Percentiles rank a stretch among this genome's conserved stretches.
Conservation (phyloP, 2,888 invertebrate species). For the Sussaba pulchella region DNA sequence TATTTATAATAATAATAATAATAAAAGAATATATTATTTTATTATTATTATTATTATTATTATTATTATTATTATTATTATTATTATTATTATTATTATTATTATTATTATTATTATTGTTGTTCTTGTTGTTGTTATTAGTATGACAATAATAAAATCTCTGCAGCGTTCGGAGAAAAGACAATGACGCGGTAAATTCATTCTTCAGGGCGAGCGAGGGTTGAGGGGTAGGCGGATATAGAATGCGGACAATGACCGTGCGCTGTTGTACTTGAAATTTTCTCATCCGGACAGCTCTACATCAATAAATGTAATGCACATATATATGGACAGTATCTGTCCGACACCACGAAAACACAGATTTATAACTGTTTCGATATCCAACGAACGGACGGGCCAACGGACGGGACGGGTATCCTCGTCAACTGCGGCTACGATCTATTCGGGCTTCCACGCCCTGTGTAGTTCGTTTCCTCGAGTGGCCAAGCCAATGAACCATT, state of each 20-base stretch:
- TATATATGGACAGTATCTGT: conserved; percentile 19
- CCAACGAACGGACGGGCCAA: conserved; percentile 42
- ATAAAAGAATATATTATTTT: no score
- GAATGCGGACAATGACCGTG: conserved; percentile 57
- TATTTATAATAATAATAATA: conserved; percentile 42
- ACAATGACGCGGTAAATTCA: conserved; percentile 64
- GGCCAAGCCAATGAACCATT: no score
- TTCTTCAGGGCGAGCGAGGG: not conserved
- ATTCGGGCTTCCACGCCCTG: not conserved
- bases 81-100: no score
- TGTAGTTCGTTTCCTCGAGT: no score
- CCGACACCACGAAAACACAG: not conserved
- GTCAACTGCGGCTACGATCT: conserved; percentile 15
- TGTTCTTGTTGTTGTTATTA: no score
- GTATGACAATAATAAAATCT: no score
- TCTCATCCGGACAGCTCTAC: conserved; percentile 26
- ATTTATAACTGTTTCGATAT: conserved; percentile 52
- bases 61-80: no score
- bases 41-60: no score
- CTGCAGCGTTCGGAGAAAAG: conserved; percentile 26
- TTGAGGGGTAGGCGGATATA: not conserved
- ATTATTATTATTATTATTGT: no score
- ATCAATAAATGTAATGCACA: not conserved
- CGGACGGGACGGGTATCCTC: no score
- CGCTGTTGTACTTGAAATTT: conserved; percentile 43